Base-by-base conservation (phyloP, 2,797 vertebrate species). In the Anomalospiza imberbis region DNA sequence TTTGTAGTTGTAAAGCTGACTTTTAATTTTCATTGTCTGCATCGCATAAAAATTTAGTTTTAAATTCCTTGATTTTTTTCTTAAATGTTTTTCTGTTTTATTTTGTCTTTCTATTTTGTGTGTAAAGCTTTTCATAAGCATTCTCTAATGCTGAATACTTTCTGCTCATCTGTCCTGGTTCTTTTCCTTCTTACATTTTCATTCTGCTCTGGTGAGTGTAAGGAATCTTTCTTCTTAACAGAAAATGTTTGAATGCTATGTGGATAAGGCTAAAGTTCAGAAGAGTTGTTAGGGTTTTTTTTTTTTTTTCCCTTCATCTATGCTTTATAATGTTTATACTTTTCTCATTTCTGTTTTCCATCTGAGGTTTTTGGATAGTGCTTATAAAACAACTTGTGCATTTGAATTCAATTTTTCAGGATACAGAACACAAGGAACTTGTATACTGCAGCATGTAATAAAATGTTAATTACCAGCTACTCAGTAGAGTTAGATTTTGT, bases 141-240 rank as follows among this genome's bases (percentile, higher is more conserved):
- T 94, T 96, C 65, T 97, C 42, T 97, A 97, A 93, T 85, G 95
- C 87, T 97, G 96, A 96, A 93, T 97, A 93, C 91, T 97, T 96
- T 98, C 94, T 97, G 67, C 93, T 97, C 92, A 95, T 97, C 95
- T 97, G 3, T 95, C 92, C 85, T 96, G 95, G 89, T 96, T 97
- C 83, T 97, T 96, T 97, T 95, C 71, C 94, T 96, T 96, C 91
- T 97, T 96, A 95, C 92, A 93, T 96, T 97, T 96, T 97, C 93
- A 94, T 96, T 97, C 97, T 96, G 79, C 91, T 95, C 91, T 96
- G 96, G 96, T 97, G 96, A 98, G 95, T 97, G 96, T 96, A 86
- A 97, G 97, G 95, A 97, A 96, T 96, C 74, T 96, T 94, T 94
- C 93, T 96, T 96, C 88, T 83, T 95, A 96, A 96, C 60, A 81